Conservation (phyloP, 2,113 vertebrate species). For the Phylloscopus whistleri region DNA sequence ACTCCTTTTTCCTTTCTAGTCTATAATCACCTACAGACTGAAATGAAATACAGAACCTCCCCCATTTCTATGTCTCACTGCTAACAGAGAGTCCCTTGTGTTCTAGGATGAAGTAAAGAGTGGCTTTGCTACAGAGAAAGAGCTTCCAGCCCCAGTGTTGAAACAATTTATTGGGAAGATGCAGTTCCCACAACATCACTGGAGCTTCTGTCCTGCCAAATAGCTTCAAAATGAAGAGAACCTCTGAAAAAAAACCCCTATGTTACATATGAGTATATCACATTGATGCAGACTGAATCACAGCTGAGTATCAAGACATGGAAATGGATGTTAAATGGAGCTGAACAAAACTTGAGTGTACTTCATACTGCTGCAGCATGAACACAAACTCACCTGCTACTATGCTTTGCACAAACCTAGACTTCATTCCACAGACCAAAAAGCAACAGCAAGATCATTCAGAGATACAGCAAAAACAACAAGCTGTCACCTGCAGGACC, state of each 20-base stretch:
- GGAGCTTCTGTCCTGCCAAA: neutral
- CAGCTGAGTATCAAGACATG: neutral
- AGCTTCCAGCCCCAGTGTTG: neutral
- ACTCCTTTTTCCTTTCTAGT: neutral
- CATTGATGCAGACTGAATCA: neutral
- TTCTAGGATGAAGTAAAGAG: neutral
- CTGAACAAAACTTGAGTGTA: neutral
- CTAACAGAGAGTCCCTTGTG: neutral
- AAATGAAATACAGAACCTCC: neutral
- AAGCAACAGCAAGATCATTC: neutral
- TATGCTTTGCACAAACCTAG: neutral
- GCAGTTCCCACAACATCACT: fast-evolving
- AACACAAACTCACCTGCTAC: neutral
- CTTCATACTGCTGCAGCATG: neutral
- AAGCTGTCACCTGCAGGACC: neutral
- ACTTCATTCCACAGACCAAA: neutral
- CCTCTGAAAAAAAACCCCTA: neutral
- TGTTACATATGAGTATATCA: neutral
- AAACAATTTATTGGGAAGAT: neutral
- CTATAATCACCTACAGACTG: neutral
- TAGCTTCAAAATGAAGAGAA: neutral
- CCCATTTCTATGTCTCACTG: neutral
- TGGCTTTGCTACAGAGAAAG: neutral
- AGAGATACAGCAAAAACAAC: neutral
- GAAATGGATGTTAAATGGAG: neutral